Percentiles rank a stretch among this genome's conserved stretches.
phyloP scores from a whole-genome alignment of 2,797 vertebrate genomes.

The Ambastaia sidthimunki region DNA sequence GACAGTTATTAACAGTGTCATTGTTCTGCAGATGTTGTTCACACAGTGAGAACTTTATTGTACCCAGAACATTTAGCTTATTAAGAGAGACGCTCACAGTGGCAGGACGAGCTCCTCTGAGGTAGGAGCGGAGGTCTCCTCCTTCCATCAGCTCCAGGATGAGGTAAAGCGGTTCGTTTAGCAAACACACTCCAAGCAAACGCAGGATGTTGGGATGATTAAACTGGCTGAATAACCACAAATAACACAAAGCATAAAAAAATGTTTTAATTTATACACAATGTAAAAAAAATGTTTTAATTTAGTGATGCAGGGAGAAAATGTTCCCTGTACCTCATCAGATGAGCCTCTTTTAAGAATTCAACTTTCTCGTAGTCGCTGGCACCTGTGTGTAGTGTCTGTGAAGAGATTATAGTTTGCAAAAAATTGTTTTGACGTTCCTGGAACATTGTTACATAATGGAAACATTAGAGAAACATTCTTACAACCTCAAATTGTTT shows the following conservation, averaged over 20 bases:
- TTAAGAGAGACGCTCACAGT: slow-evolving; percentile 51
- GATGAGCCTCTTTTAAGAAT: slow-evolving; percentile 81
- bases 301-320: slow-evolving; percentile 10
- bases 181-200: slow-evolving; percentile 75
- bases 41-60: no score
- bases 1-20: no score
- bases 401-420: slow-evolving; percentile 47
- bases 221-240: slow-evolving; percentile 72
- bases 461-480: no score
- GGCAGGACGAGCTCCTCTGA: slow-evolving; percentile 73
- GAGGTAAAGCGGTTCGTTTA: slow-evolving; percentile 79
- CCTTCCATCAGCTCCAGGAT: slow-evolving; percentile 82
- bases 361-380: slow-evolving; percentile 78
- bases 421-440: no score
- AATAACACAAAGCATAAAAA: neutral
- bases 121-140: slow-evolving; percentile 77
- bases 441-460: no score
- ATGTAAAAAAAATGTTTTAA: neutral
- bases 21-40: no score
- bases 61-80: no score
- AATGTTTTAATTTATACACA: neutral
- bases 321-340: slow-evolving; percentile 76
- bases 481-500: no score
- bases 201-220: slow-evolving; percentile 79
- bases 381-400: slow-evolving; percentile 79